Base-by-base conservation (phyloP, 2,113 vertebrate genomes). In the Colaptes auratus region DNA sequence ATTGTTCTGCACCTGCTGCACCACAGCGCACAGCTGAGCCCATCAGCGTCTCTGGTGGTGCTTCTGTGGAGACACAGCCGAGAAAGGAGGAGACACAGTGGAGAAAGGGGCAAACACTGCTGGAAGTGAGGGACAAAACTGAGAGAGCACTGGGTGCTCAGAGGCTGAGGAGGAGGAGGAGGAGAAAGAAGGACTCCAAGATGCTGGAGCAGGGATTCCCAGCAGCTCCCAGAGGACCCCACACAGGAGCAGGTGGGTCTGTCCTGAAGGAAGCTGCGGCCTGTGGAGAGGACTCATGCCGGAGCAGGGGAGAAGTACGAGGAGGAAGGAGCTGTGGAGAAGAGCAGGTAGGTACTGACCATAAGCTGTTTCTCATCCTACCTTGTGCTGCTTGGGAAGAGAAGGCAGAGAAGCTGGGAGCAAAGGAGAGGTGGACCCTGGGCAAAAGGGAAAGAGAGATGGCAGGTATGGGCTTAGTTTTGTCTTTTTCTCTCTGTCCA, bases 1-100 rank as follows among this genome's bases (percentile, higher is more conserved):
- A 12, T 12, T 23, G 50, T 52, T 52, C 50, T 52, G 1, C 56
- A 3, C 4, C 10, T 12, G 70, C 46, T 23, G 2, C 15, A 5
- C 6, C 23, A 2, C 61, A 13, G 24, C 13, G 23, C 80, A 23
- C 6, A 2, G 8, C 76, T 21, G 76, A 61, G 65, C 39, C 15
- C 11, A 1, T 20, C 36, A 35, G 35, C 0, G 1, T 4, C 0
- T 5, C 58, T 4, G 25, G 9, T 3, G 53, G 28, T 10, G 27
- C 23, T 42, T 15, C 74, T 16, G 33, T 14, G 76, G 5, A 13
- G 15, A 9, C 4, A 0, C 7, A 1, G 3, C 9, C 44, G 6
- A 17, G 9, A 12, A 70, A n/a, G n/a, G n/a, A n/a, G n/a, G n/a
- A n/a, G n/a, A n/a, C 5, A 0, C 6, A 1, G 3, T 8, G 44